Percentiles rank a stretch among this genome's conserved stretches.
Evolutionary conservation across 2,113 vertebrate genomes (phyloP).

Genomic region (Acrocephalus arundinaceus): DNA sequence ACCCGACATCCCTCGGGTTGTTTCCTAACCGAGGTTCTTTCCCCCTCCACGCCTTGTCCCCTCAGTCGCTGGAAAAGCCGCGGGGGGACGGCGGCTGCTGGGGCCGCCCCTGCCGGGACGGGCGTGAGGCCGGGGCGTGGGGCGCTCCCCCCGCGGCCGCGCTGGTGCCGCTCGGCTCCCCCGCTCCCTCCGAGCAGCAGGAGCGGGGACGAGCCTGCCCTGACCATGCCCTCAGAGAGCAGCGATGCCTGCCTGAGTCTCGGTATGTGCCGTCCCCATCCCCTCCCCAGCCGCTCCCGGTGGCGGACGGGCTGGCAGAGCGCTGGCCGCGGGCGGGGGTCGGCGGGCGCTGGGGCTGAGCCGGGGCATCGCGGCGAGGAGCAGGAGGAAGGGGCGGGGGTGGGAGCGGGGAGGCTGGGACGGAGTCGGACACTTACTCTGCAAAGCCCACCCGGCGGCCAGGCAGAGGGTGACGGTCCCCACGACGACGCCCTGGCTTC

Average conservation of each 20-base stretch:
- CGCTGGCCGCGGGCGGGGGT: background rate
- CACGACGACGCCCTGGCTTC: background rate
- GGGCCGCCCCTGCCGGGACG: background rate
- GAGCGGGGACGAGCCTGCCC: background rate
- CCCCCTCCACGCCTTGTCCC: background rate
- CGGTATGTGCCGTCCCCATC: background rate
- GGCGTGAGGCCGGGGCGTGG: background rate
- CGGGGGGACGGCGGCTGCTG: background rate
- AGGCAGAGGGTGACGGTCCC: conserved; percentile 63
- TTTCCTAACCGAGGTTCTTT: background rate
- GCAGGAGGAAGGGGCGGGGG: background rate
- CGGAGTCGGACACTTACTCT: conserved; percentile 58
- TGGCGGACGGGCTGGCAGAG: background rate
- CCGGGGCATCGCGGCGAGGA: background rate
- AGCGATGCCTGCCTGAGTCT: background rate
- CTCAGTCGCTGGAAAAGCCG: background rate
- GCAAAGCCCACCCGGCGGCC: conserved; percentile 64
- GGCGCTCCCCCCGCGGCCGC: background rate
- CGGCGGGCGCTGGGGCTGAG: background rate
- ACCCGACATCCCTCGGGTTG: background rate
- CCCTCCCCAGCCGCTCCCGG: background rate
- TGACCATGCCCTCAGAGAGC: fast-evolving
- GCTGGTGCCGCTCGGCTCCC: background rate
- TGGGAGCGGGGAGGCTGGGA: background rate
- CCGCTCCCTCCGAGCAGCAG: background rate